Base-by-base conservation (phyloP, 1,140 invertebrate genomes). In the Xylocopa sonorina region DNA sequence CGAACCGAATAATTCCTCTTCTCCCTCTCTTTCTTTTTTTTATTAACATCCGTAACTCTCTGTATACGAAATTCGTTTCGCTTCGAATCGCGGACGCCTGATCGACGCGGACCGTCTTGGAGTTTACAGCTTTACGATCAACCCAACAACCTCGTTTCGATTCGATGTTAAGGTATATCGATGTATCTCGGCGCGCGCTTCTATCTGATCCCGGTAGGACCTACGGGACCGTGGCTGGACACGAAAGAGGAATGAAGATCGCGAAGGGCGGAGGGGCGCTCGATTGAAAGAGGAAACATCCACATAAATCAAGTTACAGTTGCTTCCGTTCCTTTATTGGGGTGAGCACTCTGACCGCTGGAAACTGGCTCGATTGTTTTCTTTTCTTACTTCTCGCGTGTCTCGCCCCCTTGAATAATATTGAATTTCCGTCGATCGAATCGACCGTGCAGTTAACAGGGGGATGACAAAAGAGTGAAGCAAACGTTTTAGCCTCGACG, bases 291-390 rank as follows among this genome's bases (percentile, higher is more conserved):
- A 64, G 69, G 81, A 88, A 88, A 89, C 85, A 88, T 69, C 73
- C 78, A 74, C 85, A 89, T 89, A 89, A 89, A 89, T 89, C 88
- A 89, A 75, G 82, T 85, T 87, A 81, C 80, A 78, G 60, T 72
- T 80, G 57, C 78, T 84, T 81, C 68, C 62, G 63, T 77, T 68
- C 53, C 75, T 73, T 88, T 85, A 81, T 88, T 87, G 84, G 76
- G 72, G 84, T 76, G 71, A 85, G 66, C 77, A 57, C 60, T 64
- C 71, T 78, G 78, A 85, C 74, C 67, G 50, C 78, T 72, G 60
- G 62, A 72, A 81, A 83, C 81, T 63, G 74, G 63, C 43, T 77
- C 55, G 72, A 84, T 76, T 78, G 72, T 84, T 77, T 81, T 63
- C 67, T 67, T 84, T 43, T 50, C 50, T 43, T 48, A 18, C 41